Base-by-base conservation (phyloP, 2,888 invertebrate genomes). In the Cryptosula pallasiana region DNA sequence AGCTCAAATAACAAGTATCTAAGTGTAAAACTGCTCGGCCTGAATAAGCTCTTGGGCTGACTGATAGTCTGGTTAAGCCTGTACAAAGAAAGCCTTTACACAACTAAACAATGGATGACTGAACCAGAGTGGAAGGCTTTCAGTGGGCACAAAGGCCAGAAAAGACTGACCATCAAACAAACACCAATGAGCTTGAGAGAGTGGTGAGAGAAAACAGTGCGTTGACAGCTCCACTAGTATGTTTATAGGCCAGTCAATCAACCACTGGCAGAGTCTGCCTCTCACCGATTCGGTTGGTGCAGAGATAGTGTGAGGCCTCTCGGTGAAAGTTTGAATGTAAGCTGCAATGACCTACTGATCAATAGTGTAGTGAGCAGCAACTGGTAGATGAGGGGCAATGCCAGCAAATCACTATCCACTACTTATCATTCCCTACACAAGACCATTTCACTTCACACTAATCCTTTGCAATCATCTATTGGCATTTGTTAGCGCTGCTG, bases 151-250 rank as follows among this genome's bases (percentile, higher is more conserved):
- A 63, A 63, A 63, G 32, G 63, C 32, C 63, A 63, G 63, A 63
- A 63, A 63, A 32, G 13, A 32, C 32, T 25, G 13, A 25, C 63
- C 63, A 63, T 63, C 63, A 63, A 63, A 63, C 63, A 63, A 57
- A 63, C 63, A 63, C 63, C 63, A 63, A 5, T 63, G 5, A 63
- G 29, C 3, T 5, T 29, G n/a, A 25, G 25, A 2, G 45, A 45
- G 45, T 45, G 45, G 45, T 45, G 45, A 45, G 45, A 45, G 45
- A 45, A 20, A 45, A 45, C 5, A 45, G 9, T 13, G 9, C 5
- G 45, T 45, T 20, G 45, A 45, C 45, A 45, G 45, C 5, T 45
- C 45, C 20, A 45, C 20, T 45, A 45, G 20, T 45, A 45, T 45
- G 20, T 13, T 45, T 5, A n/a, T 45, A 5, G 20, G 45, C 5